Conservation (phyloP, 2,797 vertebrate species). For the Alcedo atthis region DNA sequence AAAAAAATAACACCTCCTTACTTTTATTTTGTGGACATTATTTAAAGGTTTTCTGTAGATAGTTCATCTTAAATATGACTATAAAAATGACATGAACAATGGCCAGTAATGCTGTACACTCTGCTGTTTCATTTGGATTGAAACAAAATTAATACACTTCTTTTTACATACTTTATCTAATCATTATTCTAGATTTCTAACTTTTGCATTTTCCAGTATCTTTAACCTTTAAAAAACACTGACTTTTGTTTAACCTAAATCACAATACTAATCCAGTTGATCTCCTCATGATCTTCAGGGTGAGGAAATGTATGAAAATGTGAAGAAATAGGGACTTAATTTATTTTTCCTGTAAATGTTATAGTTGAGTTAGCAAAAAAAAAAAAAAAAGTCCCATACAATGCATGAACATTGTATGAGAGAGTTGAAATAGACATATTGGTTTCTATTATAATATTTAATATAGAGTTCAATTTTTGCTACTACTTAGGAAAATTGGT, state of each 20-base stretch:
- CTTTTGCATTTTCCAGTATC: not conserved
- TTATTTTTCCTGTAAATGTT: constrained; percentile 9
- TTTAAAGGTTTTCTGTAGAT: not conserved
- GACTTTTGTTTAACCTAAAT: not conserved
- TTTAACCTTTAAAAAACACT: not conserved
- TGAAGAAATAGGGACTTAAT: not conserved
- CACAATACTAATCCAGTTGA: not conserved
- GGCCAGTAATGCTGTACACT: not conserved
- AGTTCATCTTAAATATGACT: not conserved
- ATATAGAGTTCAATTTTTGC: not conserved
- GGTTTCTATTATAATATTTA: not conserved
- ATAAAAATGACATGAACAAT: not conserved
- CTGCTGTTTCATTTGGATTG: not conserved
- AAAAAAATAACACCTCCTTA: not conserved
- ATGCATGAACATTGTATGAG: not conserved
- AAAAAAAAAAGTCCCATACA: not conserved
- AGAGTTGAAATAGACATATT: not conserved
- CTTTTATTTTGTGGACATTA: not conserved
- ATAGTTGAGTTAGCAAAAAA: not conserved
- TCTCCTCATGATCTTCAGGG: not conserved
- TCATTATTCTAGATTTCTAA: not conserved
- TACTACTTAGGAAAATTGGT: not conserved
- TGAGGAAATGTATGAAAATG: not conserved
- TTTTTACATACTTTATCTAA: not conserved
- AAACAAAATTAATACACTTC: not conserved